Evolutionary conservation across 2,797 vertebrate genomes (phyloP), one percentile per base, ranked within the genome.

Genomic region (Chelonia mydas): DNA sequence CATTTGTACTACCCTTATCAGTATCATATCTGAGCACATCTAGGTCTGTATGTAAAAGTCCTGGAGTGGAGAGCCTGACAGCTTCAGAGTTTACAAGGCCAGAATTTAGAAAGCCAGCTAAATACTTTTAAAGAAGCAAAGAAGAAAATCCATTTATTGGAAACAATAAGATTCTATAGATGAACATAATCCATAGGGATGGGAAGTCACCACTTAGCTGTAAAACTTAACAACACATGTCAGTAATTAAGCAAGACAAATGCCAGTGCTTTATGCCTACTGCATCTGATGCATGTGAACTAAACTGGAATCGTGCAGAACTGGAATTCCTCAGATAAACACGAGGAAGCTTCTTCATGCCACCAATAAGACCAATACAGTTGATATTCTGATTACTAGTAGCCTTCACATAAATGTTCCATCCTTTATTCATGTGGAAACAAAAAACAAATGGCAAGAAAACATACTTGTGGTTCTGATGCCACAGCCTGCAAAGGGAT

Each of bases 321-420:
- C 53, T 79, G 50, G 45, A 61, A 25, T 16, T 57, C 65, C 49
- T 28, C 17, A n/a, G n/a, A 7, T 92, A 81, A 93, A 90, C 17
- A 45, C 74, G 79, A 77, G 27, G 3, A 88, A 92, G 27, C 1
- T 11, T 87, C 61, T 79, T 1, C 0, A 9, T 5, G 3, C 33
- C 1, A 0, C 37, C 92, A 23, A 15, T 0, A 0, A 90, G 23
- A 4, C 9, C 2, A 0, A 2, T 53, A 21, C 0, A 0, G 17
- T 54, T 49, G 13, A 21, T 81, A 41, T 90, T 25, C 86, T 89
- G 47, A 28, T 45, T 47, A 19, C 5, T 76, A 28, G 78, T 49
- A 55, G 51, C 37, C 27, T 91, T 92, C 28, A 33, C 12, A 76
- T 53, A 21, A 15, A 2, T 74, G 57, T 91, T 91, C 7, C 25